These are phyloP conservation scores for Anagyrus pseudococci DNA, from an alignment of 2,888 invertebrate species.

Conservation along the genomic window DNA sequence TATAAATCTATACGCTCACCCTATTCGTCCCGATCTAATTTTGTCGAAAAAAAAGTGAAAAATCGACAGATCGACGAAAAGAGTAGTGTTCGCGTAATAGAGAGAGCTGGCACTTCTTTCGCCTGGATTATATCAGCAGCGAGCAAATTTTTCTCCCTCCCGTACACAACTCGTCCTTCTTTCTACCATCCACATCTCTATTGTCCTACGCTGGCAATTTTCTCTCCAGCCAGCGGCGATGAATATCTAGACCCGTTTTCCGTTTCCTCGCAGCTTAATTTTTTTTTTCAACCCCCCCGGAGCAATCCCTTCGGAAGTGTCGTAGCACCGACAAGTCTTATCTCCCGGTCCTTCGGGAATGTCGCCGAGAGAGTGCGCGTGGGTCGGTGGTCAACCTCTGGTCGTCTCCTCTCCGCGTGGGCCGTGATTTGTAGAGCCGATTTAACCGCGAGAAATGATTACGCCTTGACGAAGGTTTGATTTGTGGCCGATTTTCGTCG, in stretches of 20 bases:
- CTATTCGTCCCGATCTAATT: too few relatives aligned
- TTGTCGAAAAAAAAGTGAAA: too few relatives aligned
- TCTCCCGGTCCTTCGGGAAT: neutral
- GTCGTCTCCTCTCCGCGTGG: neutral
- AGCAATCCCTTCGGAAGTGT: conserved; percentile 3
- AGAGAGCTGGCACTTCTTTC: too few relatives aligned
- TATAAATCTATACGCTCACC: too few relatives aligned
- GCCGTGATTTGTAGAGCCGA: conserved; percentile 9
- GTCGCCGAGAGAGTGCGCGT: conserved; percentile 10
- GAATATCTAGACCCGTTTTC: conserved; percentile 14
- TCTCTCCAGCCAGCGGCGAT: conserved; percentile 2
- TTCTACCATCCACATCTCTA: neutral
- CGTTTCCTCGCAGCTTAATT: neutral
- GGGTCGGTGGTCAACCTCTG: neutral
- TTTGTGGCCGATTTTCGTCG: conserved; percentile 13
- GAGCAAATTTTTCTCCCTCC: neutral
- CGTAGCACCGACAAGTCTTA: neutral
- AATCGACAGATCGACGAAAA: too few relatives aligned
- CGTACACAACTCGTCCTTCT: neutral
- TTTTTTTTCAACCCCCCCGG: too few relatives aligned
- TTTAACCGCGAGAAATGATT: neutral
- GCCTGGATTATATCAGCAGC: too few relatives aligned
- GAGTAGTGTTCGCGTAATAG: too few relatives aligned
- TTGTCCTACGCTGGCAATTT: neutral
- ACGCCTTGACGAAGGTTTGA: neutral